Evolutionary conservation across 1,140 invertebrate species (phyloP).

Genomic region (Eciton burchellii): DNA sequence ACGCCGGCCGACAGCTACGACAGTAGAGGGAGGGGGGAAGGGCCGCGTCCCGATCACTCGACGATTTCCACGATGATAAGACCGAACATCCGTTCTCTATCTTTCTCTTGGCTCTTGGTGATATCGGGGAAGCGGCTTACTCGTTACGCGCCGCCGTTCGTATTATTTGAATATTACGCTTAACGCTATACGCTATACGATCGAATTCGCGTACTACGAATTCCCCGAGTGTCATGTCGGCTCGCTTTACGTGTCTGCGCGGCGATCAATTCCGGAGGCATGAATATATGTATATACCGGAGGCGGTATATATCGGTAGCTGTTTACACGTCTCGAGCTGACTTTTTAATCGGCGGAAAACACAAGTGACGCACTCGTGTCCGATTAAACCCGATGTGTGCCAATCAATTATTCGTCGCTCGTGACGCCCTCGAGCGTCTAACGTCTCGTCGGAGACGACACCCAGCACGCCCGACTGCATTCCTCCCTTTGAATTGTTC

Average conservation of each 20-base stretch:
- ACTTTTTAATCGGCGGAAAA: conserved; percentile 30
- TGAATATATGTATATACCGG: conserved; percentile 32
- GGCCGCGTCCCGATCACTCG: background rate
- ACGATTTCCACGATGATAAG: conserved; percentile 33
- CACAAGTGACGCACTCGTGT: background rate
- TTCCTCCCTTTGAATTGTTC: conserved; percentile 10
- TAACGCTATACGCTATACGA: too few relatives aligned
- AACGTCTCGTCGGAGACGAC: background rate
- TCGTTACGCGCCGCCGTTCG: too few relatives aligned
- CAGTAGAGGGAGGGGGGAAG: conserved; percentile 12
- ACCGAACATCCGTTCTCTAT: background rate
- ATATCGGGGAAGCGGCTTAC: background rate
- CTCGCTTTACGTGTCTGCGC: background rate
- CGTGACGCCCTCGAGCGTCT: background rate
- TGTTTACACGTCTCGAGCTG: conserved; percentile 36
- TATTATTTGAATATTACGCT: too few relatives aligned
- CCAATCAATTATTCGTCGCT: conserved; percentile 4
- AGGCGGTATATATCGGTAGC: too few relatives aligned
- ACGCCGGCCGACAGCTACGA: conserved; percentile 16
- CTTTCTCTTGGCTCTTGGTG: background rate
- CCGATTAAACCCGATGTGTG: conserved; percentile 31
- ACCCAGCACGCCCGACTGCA: background rate
- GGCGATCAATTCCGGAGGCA: conserved; percentile 2
- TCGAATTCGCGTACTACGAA: background rate
- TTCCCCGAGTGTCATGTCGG: background rate